These are phyloP conservation scores for Hemicentrotus pulcherrimus DNA, from an alignment of 35 echinoderm and acorn worm species.

Conservation along the genomic window DNA sequence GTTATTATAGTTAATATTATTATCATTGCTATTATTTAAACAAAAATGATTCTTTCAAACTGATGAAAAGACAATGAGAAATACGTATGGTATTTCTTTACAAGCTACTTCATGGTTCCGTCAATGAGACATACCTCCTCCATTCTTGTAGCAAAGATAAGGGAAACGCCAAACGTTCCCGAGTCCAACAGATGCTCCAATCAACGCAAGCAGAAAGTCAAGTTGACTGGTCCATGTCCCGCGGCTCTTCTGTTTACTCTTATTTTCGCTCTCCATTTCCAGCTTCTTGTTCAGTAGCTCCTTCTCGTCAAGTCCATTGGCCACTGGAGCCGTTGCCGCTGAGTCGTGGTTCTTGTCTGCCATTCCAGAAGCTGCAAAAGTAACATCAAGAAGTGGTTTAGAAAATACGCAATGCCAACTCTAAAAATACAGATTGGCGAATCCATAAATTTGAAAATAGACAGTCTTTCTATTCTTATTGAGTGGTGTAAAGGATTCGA, in stretches of 20 bases:
- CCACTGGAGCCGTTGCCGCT: background rate
- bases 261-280: background rate
- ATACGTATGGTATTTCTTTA: no score
- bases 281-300: conserved; percentile 14
- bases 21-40: no score
- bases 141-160: conserved; percentile 75
- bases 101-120: no score
- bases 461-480: no score
- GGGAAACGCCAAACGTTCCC: conserved; percentile 76
- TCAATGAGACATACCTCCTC: conserved; percentile 56
- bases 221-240: conserved; percentile 51
- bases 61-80: no score
- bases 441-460: background rate
- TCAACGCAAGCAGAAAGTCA: conserved; percentile 65
- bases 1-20: no score
- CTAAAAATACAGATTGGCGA: background rate
- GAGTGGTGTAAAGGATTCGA: no score
- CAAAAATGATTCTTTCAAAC: no score
- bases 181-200: conserved; percentile 62
- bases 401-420: background rate
- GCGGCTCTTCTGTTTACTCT: background rate
- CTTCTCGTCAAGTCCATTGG: background rate
- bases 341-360: background rate
- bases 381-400: background rate
- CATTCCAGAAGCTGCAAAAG: background rate